Evolutionary conservation across 2,113 vertebrate genomes (phyloP).

Genomic region (Salminus brasiliensis): DNA sequence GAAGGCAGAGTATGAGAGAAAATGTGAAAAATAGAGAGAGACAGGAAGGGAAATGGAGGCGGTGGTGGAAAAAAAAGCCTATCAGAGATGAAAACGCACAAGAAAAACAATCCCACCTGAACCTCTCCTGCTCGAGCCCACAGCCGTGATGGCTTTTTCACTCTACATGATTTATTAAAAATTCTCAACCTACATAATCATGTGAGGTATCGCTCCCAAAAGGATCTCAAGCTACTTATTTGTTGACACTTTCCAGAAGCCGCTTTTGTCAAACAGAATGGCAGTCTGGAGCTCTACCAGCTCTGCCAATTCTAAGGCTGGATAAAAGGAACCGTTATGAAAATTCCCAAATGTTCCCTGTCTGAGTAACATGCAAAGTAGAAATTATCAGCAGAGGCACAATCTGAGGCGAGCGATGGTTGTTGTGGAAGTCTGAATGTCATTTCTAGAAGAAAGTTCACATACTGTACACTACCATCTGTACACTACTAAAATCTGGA

Average conservation of each 20-base stretch:
- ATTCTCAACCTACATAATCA: background rate
- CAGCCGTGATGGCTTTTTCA: background rate
- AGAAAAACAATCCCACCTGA: conserved; percentile 6
- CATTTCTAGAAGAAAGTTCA: background rate
- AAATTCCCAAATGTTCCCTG: background rate
- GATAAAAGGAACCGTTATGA: background rate
- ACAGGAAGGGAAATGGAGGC: background rate
- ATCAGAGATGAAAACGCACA: background rate
- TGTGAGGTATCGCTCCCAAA: background rate
- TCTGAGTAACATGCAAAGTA: background rate
- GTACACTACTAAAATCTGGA: too few species aligned
- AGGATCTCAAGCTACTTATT: background rate
- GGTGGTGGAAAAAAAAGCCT: background rate
- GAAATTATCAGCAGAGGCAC: background rate
- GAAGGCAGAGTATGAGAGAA: background rate
- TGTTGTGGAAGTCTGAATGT: background rate
- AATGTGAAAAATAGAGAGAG: background rate
- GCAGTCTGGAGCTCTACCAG: background rate
- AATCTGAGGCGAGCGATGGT: background rate
- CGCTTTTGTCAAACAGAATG: background rate
- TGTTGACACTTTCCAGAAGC: background rate
- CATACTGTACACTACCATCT: too few species aligned
- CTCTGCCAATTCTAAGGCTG: background rate
- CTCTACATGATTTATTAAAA: background rate
- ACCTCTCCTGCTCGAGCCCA: background rate